Conservation (phyloP, 2,113 vertebrate species). For the Arizona elegans region DNA sequence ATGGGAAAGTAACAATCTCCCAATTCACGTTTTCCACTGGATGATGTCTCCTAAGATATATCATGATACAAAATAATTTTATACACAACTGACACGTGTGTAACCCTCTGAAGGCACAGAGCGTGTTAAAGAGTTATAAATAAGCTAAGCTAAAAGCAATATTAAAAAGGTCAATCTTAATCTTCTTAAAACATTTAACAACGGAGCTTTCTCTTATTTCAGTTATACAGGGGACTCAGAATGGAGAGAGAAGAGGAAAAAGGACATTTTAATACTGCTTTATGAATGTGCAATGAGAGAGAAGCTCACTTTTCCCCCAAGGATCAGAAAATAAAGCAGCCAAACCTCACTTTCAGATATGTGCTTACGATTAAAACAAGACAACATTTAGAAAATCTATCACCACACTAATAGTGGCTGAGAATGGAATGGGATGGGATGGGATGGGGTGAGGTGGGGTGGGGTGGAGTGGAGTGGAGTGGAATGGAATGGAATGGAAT, state of each 20-base stretch:
- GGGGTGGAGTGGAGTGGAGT: no score
- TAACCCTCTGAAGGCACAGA: conserved; percentile 12
- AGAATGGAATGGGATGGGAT: background rate
- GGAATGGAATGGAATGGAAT: no score
- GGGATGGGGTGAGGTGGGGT: no score
- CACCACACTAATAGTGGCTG: background rate
- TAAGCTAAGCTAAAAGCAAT: conserved; percentile 49
- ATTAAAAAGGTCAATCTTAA: conserved; percentile 55
- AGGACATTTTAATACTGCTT: background rate
- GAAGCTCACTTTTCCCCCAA: background rate
- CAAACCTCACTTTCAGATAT: background rate
- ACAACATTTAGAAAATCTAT: background rate
- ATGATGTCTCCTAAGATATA: background rate
- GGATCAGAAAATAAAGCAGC: background rate
- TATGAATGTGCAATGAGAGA: conserved; percentile 11
- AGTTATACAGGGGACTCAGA: conserved; percentile 10
- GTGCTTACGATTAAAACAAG: background rate
- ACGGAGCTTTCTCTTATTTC: conserved; percentile 36
- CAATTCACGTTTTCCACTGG: background rate
- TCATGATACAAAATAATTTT: conserved; percentile 15
- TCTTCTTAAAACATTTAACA: conserved; percentile 52
- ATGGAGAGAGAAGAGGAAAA: background rate
- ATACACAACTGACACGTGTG: background rate
- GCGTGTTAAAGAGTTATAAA: conserved; percentile 46
- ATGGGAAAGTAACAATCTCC: background rate